phyloP scores from a whole-genome alignment of 2,113 vertebrate genomes.

The Gymnarchus niloticus region DNA sequence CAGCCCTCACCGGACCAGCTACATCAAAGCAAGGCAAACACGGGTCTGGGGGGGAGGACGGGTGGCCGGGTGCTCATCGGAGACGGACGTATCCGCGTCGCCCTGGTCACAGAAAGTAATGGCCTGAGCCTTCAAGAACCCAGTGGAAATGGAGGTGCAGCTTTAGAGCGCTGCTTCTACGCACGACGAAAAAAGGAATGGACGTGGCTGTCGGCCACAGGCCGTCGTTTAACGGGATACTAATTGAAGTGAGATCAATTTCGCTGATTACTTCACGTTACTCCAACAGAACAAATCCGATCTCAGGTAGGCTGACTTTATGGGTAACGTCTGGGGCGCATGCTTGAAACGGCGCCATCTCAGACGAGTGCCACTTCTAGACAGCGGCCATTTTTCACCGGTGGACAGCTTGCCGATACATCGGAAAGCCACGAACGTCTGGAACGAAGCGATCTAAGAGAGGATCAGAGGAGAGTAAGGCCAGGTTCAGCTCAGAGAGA shows the following conservation, averaged over 20 bases:
- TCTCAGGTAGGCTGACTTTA: not conserved
- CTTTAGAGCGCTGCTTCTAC: no score
- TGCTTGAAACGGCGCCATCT: not conserved
- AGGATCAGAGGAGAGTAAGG: not conserved
- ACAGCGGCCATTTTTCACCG: constrained; percentile 10
- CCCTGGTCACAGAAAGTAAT: not conserved
- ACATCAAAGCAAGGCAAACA: constrained; percentile 91
- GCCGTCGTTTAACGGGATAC: constrained; percentile 3
- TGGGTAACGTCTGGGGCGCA: not conserved
- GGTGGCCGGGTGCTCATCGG: not conserved
- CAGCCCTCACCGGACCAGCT: constrained; percentile 45
- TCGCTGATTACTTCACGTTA: constrained; percentile 19
- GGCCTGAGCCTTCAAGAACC: not conserved
- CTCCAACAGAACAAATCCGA: constrained; percentile 21
- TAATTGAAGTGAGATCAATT: constrained; percentile 21
- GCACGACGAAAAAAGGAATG: not conserved
- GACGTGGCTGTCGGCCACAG: not conserved
- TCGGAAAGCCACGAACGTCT: not conserved
- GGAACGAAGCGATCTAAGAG: not conserved
- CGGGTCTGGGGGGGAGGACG: constrained; percentile 38
- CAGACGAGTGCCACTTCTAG: not conserved
- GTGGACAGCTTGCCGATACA: constrained; percentile 2
- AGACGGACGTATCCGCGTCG: not conserved
- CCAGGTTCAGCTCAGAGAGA: not conserved
- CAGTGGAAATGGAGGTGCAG: not conserved